These are phyloP conservation scores for Pararge aegeria DNA, from an alignment of 1,140 invertebrate genomes.

Conservation along the genomic window DNA sequence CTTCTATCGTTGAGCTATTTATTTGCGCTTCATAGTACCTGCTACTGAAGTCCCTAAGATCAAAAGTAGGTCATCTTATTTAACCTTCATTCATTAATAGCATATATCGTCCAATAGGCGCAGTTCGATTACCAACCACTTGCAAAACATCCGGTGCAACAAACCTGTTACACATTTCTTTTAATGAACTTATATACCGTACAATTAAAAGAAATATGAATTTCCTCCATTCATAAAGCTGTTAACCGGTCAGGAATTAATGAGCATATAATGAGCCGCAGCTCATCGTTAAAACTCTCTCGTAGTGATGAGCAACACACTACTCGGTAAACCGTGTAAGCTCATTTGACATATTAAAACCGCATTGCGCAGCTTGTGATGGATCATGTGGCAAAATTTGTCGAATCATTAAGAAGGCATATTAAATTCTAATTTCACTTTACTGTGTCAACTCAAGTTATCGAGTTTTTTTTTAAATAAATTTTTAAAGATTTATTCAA, in stretches of 20 bases:
- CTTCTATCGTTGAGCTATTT: background rate
- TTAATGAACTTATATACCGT: slow-evolving; percentile 25
- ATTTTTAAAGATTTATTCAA: no score
- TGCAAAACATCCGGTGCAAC: slow-evolving; percentile 24
- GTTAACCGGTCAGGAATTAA: slow-evolving; percentile 30
- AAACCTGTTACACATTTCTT: slow-evolving; percentile 24
- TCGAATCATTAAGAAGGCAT: no score
- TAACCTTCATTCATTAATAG: slow-evolving; percentile 9
- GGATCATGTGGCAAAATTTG: no score
- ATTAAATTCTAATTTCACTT: no score
- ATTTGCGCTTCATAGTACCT: background rate
- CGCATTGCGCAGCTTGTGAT: no score
- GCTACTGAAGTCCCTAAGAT: background rate
- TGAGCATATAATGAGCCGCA: slow-evolving; percentile 30
- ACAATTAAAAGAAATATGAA: slow-evolving; percentile 29
- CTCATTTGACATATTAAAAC: no score
- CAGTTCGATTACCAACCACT: slow-evolving; percentile 24
- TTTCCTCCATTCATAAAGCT: slow-evolving; percentile 28
- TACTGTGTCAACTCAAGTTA: no score
- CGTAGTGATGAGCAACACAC: slow-evolving; percentile 9
- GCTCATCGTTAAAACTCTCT: slow-evolving; percentile 28
- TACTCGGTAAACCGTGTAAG: background rate
- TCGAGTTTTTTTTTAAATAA: no score
- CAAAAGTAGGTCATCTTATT: slow-evolving; percentile 6
- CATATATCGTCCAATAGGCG: slow-evolving; percentile 13